These are phyloP conservation scores for Ametastegia equiseti DNA, from an alignment of 2,888 invertebrate species.

Conservation along the genomic window DNA sequence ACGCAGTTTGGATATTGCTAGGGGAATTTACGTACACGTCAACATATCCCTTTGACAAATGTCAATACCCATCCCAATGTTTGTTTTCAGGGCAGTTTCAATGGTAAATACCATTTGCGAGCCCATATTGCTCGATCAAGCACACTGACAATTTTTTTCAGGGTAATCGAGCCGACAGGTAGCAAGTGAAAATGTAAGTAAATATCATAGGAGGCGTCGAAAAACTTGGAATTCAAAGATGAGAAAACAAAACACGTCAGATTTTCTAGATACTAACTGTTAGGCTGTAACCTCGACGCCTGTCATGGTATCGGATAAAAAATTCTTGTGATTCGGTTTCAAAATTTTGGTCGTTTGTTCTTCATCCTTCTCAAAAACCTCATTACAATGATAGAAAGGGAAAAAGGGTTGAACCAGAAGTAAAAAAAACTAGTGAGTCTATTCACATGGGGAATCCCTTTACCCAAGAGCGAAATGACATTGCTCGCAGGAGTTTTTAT, in stretches of 20 bases:
- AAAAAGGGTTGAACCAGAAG: background rate
- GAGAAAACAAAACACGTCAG: background rate
- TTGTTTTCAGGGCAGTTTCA: background rate
- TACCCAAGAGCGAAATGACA: constrained; percentile 6
- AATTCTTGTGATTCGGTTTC: background rate
- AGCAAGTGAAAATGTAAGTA: background rate
- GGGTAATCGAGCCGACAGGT: background rate
- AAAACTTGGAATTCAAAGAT: too few species aligned
- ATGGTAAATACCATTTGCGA: constrained; percentile 6
- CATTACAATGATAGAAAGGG: background rate
- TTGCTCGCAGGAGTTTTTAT: constrained; percentile 11
- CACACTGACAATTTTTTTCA: background rate
- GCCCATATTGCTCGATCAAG: background rate
- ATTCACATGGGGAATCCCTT: background rate
- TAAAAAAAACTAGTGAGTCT: constrained; percentile 10
- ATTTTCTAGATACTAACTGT: background rate
- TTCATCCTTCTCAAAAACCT: background rate
- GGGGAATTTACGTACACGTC: constrained; percentile 4
- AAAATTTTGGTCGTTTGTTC: constrained; percentile 17
- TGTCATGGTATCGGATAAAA: background rate
- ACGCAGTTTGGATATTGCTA: background rate
- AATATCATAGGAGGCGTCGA: constrained; percentile 3
- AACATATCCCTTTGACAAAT: constrained; percentile 25
- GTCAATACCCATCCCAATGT: background rate
- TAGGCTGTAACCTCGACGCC: constrained; percentile 6